Percentiles rank a stretch among this genome's conserved stretches.
These are phyloP conservation scores for Auanema sp. DNA, from an alignment of 2,888 invertebrate species.

Conservation along the genomic window DNA sequence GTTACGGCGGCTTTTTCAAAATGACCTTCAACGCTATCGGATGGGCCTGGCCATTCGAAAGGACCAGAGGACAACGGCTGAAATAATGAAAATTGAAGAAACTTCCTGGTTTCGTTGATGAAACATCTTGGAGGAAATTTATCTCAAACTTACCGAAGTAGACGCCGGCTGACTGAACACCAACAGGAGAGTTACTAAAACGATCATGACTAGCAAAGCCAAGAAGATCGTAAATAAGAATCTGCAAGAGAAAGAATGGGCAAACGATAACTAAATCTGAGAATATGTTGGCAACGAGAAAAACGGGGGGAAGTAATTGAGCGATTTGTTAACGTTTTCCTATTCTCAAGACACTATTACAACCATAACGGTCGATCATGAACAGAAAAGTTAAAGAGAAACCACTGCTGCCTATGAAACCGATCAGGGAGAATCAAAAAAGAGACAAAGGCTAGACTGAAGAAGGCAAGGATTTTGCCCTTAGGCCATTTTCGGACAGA, in stretches of 20 bases:
- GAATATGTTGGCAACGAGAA: too few species aligned
- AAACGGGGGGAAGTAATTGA: too few species aligned
- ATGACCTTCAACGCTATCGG: constrained; percentile 44
- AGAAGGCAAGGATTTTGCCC: too few species aligned
- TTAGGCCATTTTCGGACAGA: too few species aligned
- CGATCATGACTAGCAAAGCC: constrained; percentile 31
- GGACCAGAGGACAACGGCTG: neutral
- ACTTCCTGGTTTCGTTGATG: neutral
- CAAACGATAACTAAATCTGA: too few species aligned
- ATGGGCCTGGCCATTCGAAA: constrained; percentile 54
- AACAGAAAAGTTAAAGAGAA: too few species aligned
- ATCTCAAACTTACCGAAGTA: constrained; percentile 21
- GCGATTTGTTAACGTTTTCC: too few species aligned
- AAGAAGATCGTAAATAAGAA: constrained; percentile 28
- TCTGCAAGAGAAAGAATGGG: constrained; percentile 21
- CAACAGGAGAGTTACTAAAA: constrained; percentile 24
- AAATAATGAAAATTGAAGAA: neutral
- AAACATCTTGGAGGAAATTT: neutral
- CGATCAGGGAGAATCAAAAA: too few species aligned
- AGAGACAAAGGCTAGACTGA: too few species aligned
- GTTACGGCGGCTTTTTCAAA: constrained; percentile 58
- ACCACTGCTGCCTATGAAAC: too few species aligned
- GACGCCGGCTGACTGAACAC: constrained; percentile 7
- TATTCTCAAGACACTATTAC: too few species aligned
- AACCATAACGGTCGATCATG: too few species aligned